A percentile compares a stretch with the other conserved stretches of the same genome.
phyloP scores from a whole-genome alignment of 1,140 invertebrate genomes.

The Nylanderia fulva region DNA sequence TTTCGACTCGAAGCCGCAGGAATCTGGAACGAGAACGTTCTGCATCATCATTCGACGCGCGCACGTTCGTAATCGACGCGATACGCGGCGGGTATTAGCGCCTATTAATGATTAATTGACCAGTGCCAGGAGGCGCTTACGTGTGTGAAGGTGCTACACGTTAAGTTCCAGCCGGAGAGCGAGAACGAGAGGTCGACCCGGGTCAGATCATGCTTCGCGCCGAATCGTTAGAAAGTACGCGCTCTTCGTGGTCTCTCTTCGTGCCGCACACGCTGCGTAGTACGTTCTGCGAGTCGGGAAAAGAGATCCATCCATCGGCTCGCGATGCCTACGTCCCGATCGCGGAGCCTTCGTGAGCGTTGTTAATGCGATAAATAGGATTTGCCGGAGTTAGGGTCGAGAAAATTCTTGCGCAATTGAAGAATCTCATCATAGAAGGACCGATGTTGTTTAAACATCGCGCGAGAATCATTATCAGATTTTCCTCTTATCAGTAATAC shows the following conservation, averaged over 20 bases:
- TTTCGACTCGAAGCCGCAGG: constrained; percentile 22
- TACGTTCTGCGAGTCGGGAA: constrained; percentile 6
- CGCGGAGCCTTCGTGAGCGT: constrained; percentile 21
- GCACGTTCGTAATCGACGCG: constrained; percentile 64
- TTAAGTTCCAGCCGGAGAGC: constrained; percentile 27
- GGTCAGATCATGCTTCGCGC: constrained; percentile 80
- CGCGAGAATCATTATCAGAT: constrained; percentile 6
- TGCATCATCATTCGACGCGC: constrained; percentile 66
- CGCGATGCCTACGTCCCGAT: constrained; percentile 37
- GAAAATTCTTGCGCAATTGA: constrained; percentile 19
- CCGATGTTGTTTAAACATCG: too few relatives aligned
- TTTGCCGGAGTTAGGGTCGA: constrained; percentile 1
- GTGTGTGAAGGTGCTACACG: constrained; percentile 72
- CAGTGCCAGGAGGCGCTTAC: constrained; percentile 70
- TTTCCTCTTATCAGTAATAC: not conserved
- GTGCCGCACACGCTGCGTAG: constrained; percentile 33
- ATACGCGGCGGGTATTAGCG: constrained; percentile 72
- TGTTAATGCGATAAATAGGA: constrained; percentile 7
- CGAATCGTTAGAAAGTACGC: constrained; percentile 82
- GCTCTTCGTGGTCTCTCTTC: not conserved
- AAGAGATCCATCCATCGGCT: constrained; percentile 39
- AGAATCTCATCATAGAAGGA: not conserved
- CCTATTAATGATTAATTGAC: constrained; percentile 82
- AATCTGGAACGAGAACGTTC: constrained; percentile 67
- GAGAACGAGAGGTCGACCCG: constrained; percentile 60